Percentiles rank a stretch among this genome's conserved stretches.
Evolutionary conservation across 2,888 invertebrate species (phyloP).

Genomic region (Eurytoma californica): DNA sequence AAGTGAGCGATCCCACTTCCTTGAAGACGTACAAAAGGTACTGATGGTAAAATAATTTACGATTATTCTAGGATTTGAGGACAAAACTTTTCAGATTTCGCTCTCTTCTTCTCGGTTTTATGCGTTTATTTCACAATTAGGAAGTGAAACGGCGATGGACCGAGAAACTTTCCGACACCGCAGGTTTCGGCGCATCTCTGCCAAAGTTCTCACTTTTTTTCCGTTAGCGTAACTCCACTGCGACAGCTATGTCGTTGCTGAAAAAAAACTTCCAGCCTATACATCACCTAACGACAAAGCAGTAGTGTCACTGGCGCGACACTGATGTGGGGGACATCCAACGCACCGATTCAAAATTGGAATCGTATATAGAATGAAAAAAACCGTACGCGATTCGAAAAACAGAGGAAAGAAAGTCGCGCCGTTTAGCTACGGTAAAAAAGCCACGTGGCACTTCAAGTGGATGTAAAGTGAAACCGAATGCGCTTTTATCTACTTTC

Average conservation of each 20-base stretch:
- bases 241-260: not conserved
- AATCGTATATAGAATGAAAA: not conserved
- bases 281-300: constrained; percentile 25
- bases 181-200: constrained; percentile 1
- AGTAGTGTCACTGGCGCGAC: not conserved
- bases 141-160: not conserved
- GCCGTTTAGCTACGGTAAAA: not conserved
- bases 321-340: not conserved
- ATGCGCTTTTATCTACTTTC: not conserved
- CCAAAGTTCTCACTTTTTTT: constrained; percentile 23
- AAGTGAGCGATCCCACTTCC: not conserved
- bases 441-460: not conserved
- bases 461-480: constrained; percentile 21
- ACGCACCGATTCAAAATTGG: no score
- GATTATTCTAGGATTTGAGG: not conserved
- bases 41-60: constrained; percentile 3
- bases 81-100: not conserved
- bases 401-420: not conserved
- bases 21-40: not conserved
- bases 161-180: not conserved
- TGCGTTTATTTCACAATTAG: constrained; percentile 29
- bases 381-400: not conserved
- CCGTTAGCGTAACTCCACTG: not conserved
- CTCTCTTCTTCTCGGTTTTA: constrained; percentile 6
- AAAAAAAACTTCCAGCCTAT: constrained; percentile 10